These are phyloP conservation scores for Percopsis omiscomaycus DNA, from an alignment of 2,797 vertebrate species.

Conservation along the genomic window DNA sequence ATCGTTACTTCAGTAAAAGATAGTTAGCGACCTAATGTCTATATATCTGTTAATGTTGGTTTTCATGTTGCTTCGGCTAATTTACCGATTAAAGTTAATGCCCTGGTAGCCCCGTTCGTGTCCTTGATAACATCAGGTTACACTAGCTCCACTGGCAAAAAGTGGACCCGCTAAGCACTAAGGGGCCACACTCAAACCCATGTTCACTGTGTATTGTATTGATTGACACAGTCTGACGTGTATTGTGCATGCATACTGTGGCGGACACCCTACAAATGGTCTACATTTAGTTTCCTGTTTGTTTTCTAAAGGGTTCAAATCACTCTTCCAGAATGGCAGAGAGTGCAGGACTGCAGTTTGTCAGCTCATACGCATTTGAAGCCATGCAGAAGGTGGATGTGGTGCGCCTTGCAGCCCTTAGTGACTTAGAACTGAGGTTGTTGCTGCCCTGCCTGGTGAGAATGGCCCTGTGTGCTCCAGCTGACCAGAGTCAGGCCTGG, in stretches of 20 bases:
- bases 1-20: neutral
- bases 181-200: no score
- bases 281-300: neutral
- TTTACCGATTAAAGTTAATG: no score
- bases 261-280: no score
- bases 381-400: slow-evolving; percentile 99
- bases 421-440: slow-evolving; percentile 91
- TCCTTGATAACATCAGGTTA: no score
- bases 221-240: no score
- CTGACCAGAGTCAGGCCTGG: slow-evolving; percentile 96
- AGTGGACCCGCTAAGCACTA: no score
- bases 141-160: no score
- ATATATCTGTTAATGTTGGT: neutral
- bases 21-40: neutral
- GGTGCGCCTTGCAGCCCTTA: slow-evolving; percentile 86
- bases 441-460: slow-evolving; percentile 94
- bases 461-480: slow-evolving; percentile 96
- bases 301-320: neutral
- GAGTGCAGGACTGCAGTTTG: slow-evolving; percentile 87
- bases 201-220: no score
- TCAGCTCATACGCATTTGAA: slow-evolving; percentile 93
- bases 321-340: slow-evolving; percentile 78
- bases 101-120: no score
- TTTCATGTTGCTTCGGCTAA: no score
- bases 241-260: no score